Evolutionary conservation across 1,140 invertebrate genomes (phyloP).

Genomic region (Chironomus tepperi): DNA sequence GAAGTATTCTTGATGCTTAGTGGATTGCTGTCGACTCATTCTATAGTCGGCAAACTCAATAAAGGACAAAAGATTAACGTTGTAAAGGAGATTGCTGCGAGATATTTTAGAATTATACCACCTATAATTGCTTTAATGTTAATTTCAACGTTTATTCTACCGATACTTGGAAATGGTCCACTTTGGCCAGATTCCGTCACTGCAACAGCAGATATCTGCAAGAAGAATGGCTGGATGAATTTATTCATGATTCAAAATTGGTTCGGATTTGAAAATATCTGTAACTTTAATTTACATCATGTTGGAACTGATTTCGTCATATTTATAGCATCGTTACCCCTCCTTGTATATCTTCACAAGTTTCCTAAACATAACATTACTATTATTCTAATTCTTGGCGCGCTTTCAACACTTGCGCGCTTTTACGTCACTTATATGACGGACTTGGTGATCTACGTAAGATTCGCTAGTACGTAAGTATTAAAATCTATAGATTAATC

Average conservation of each 20-base stretch:
- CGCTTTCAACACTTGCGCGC: not conserved
- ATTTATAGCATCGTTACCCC: not conserved
- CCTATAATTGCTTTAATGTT: not conserved
- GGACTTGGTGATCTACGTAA: not conserved
- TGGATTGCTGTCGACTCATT: conserved; percentile 51
- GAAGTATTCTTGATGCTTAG: conserved; percentile 59
- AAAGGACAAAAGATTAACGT: conserved; percentile 37
- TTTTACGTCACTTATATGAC: not conserved
- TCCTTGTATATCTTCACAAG: not conserved
- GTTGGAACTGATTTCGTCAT: not conserved
- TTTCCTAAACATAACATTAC: not conserved
- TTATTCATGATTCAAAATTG: conserved; percentile 18
- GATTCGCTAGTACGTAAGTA: not conserved
- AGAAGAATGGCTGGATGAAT: not conserved
- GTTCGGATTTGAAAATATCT: not conserved
- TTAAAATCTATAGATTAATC: not conserved
- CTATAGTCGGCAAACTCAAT: conserved; percentile 46
- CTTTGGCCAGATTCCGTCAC: not conserved
- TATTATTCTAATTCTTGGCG: not conserved
- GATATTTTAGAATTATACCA: conserved; percentile 35
- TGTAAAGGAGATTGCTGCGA: conserved; percentile 35
- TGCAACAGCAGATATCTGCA: not conserved
- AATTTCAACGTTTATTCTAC: not conserved
- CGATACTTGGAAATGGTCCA: not conserved
- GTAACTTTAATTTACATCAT: not conserved